Evolutionary conservation across 2,888 invertebrate species (phyloP).

Genomic region (Eueremaeus valkanovi): DNA sequence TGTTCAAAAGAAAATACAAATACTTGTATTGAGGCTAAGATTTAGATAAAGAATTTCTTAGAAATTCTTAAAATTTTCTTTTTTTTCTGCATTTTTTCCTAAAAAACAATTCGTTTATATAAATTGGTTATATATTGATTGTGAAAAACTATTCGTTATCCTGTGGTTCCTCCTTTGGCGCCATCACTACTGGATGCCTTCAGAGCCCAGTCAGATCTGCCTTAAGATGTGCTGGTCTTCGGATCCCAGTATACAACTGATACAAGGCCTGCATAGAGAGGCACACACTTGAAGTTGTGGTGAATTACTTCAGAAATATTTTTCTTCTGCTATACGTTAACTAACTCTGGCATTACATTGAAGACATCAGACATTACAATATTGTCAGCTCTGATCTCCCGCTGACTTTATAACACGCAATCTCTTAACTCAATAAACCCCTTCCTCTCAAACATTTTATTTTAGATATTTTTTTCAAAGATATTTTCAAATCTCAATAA

Average conservation of each 20-base stretch:
- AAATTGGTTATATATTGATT: constrained; percentile 15
- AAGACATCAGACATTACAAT: constrained; percentile 12
- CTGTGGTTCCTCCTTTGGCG: constrained; percentile 1
- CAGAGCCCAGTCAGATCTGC: too few species aligned
- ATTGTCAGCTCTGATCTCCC: constrained; percentile 15
- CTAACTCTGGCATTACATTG: not conserved
- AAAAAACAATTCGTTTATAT: constrained; percentile 19
- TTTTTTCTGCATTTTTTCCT: not conserved
- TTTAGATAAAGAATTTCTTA: not conserved
- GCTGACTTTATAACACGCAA: constrained; percentile 21
- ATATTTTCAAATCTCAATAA: not conserved
- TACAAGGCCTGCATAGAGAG: not conserved
- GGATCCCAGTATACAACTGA: not conserved
- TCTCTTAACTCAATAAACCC: constrained; percentile 15
- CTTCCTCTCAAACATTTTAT: not conserved
- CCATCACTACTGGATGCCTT: constrained; percentile 31
- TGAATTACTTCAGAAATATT: constrained; percentile 19
- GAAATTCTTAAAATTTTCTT: not conserved
- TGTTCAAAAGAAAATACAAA: too few species aligned
- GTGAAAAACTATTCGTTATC: not conserved
- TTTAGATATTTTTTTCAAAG: not conserved
- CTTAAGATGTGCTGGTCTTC: not conserved
- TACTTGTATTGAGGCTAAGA: too few species aligned
- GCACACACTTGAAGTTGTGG: not conserved
- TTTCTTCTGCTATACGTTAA: not conserved